Evolutionary conservation across 2,113 vertebrate species (phyloP).

Genomic region (Ellobius talpinus): DNA sequence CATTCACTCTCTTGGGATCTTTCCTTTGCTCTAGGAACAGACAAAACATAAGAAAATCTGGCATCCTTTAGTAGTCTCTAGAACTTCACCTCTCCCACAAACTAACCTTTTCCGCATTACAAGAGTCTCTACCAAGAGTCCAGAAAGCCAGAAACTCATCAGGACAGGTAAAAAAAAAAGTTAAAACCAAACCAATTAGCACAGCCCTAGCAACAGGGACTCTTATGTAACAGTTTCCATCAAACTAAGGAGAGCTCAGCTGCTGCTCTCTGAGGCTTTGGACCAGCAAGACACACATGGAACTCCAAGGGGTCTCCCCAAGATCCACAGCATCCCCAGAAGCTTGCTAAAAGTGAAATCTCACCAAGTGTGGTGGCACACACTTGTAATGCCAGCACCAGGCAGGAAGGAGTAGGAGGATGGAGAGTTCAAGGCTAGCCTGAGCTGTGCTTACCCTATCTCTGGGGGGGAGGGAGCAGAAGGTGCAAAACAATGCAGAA

Average conservation of each 20-base stretch:
- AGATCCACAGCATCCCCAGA: background rate
- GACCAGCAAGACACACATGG: background rate
- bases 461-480: background rate
- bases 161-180: conserved; percentile 43
- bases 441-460: background rate
- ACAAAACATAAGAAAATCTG: background rate
- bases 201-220: background rate
- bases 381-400: background rate
- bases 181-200: conserved; percentile 9
- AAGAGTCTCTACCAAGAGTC: background rate
- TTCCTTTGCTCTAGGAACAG: background rate
- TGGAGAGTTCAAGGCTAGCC: background rate
- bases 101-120: conserved; percentile 29
- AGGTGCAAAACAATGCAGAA: background rate
- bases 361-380: background rate
- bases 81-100: background rate
- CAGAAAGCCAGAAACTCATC: background rate
- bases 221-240: background rate
- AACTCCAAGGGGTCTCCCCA: background rate
- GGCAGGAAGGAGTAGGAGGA: background rate
- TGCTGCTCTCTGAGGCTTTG: background rate
- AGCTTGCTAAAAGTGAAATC: background rate
- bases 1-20: background rate
- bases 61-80: background rate
- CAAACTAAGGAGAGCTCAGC: background rate